These are phyloP conservation scores for Semicossyphus pulcher DNA, from an alignment of 2,113 vertebrate genomes.

Conservation along the genomic window DNA sequence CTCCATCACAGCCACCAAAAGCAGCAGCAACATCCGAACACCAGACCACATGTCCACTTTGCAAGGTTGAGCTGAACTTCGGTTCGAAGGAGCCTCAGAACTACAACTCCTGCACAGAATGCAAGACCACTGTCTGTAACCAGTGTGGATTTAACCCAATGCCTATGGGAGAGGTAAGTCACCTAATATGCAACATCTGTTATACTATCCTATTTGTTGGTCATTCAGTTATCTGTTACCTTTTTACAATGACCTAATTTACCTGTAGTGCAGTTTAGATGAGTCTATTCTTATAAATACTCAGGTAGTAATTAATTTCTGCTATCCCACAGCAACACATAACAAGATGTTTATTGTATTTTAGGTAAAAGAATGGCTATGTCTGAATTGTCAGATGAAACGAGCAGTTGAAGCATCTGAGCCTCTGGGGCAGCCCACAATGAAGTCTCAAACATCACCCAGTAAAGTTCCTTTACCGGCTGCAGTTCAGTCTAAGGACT, in stretches of 20 bases:
- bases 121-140: slow-evolving; percentile 91
- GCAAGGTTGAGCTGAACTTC: slow-evolving; percentile 89
- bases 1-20: slow-evolving; percentile 36
- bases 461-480: slow-evolving; percentile 67
- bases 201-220: too few species aligned
- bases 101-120: slow-evolving; percentile 92
- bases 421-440: slow-evolving; percentile 63
- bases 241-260: too few species aligned
- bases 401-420: slow-evolving; percentile 87
- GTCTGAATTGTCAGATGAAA: slow-evolving; percentile 96
- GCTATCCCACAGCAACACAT: slow-evolving; percentile 9
- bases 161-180: slow-evolving; percentile 67
- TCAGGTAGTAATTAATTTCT: neutral
- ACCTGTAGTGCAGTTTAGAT: neutral
- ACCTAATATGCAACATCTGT: neutral
- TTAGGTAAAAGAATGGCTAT: slow-evolving; percentile 93
- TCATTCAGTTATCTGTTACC: too few species aligned
- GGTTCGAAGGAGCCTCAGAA: slow-evolving; percentile 87
- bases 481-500: slow-evolving; percentile 33
- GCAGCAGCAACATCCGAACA: neutral
- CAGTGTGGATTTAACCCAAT: slow-evolving; percentile 85
- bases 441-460: slow-evolving; percentile 73
- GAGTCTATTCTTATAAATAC: neutral
- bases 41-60: slow-evolving; percentile 87
- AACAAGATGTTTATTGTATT: slow-evolving; percentile 16